Conservation (phyloP, 2,888 invertebrate genomes). For the Tholera decimalis region DNA sequence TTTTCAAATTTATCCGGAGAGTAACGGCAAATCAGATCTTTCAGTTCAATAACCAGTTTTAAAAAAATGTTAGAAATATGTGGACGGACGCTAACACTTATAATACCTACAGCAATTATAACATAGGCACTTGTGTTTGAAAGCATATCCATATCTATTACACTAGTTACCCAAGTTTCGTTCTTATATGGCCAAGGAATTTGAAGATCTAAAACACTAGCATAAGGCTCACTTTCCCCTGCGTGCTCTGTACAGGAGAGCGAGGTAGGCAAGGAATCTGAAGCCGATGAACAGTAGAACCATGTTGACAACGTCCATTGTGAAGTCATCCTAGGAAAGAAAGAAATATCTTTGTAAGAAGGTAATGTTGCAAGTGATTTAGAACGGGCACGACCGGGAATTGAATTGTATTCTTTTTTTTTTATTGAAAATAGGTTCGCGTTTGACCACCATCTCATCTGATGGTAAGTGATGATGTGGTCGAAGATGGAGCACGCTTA, state of each 20-base stretch:
- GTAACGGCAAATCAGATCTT: too few species aligned
- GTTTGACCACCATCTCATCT: too few species aligned
- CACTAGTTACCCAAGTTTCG: not conserved
- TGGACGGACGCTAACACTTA: not conserved
- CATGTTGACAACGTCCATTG: slow-evolving; percentile 94
- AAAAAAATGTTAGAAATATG: not conserved
- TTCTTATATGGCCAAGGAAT: slow-evolving; percentile 13
- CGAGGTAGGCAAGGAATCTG: slow-evolving; percentile 94
- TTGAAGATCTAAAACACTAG: not conserved
- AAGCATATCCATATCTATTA: not conserved
- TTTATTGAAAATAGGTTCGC: too few species aligned
- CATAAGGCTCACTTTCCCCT: slow-evolving; percentile 87
- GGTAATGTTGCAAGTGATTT: too few species aligned
- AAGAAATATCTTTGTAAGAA: not conserved
- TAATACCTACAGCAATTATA: not conserved
- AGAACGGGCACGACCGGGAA: too few species aligned
- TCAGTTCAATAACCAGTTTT: not conserved
- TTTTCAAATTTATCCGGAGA: too few species aligned
- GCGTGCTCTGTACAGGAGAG: slow-evolving; percentile 93
- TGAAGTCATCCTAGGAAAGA: slow-evolving; percentile 92
- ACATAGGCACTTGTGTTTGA: not conserved
- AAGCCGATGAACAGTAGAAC: slow-evolving; percentile 94
- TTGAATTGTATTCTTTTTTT: too few species aligned
- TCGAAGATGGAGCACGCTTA: too few species aligned
- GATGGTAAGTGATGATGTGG: too few species aligned